Conservation (phyloP, 2,113 vertebrate species). For the Pogona vitticeps region DNA sequence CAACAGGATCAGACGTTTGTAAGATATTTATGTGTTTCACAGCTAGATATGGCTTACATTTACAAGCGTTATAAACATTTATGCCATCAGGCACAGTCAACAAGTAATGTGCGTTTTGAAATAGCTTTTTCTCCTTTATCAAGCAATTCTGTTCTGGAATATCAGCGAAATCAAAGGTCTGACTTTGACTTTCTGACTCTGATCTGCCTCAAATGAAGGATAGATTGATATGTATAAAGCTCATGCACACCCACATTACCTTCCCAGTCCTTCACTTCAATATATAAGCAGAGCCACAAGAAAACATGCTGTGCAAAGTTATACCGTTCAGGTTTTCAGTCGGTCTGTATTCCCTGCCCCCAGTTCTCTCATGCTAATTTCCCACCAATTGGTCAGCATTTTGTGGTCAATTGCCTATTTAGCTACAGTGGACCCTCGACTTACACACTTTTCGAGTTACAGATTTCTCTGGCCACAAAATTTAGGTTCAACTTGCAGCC, state of each 20-base stretch:
- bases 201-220: background rate
- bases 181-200: background rate
- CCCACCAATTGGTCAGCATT: background rate
- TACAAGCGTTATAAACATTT: constrained; percentile 23
- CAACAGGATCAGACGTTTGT: constrained; percentile 8
- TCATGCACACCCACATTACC: background rate
- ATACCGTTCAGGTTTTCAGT: background rate
- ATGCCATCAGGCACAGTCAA: background rate
- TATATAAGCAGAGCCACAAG: background rate
- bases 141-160: background rate
- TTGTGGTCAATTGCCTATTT: too few species aligned
- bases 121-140: background rate
- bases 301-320: background rate
- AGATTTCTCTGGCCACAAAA: too few species aligned
- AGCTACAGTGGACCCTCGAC: too few species aligned
- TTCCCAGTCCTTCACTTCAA: background rate
- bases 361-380: background rate
- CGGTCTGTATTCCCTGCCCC: background rate
- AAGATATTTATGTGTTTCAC: background rate
- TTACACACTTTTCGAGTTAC: too few species aligned
- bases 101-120: background rate
- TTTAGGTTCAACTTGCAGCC: too few species aligned
- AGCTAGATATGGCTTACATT: background rate
- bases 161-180: background rate
- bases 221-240: background rate